Base-by-base conservation (phyloP, 2,797 vertebrate genomes). In the Gallinago stenura region DNA sequence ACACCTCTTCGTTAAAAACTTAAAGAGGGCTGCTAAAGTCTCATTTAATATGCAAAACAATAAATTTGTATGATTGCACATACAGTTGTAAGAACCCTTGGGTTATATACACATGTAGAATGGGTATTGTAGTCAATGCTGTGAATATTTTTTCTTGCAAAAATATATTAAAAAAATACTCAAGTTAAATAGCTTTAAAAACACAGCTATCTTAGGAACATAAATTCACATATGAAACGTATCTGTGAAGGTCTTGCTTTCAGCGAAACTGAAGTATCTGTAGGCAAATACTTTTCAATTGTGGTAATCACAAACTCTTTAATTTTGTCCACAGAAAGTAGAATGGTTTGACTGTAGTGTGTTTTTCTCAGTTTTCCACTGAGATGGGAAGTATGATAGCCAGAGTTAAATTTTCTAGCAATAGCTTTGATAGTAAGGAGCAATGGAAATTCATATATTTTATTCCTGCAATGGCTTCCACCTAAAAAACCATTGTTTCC, bases 31-130 rank as follows among this genome's bases (percentile, higher is more conserved):
- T 83, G 50, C 24, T 86, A 51, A 64, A 72, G 35, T 82, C 64
- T 95, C 73, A 85, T 95, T 89, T 53, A 71, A 54, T 57, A 84
- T 58, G 75, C 71, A 95, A 96, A 96, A 2, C 22, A 90, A n/a
- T 43, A 31, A 15, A 94, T 90, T 60, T 82, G 66, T 89, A 48
- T 91, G 87, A 69, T 87, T 77, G 45, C 43, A 87, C 14, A 28
- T 35, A 35, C 6, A 30, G 10, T 9, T 80, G 39, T 61, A 64
- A 76, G 58, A 91, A 68, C 54, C 26, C 24, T 31, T 45, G 56
- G 9, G 28, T 80, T 77, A 64, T 51, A 50, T 12, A 50, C 30
- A 51, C 20, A 2, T 45, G 25, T 11, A 78, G 65, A 81, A 68
- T 33, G 33, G 35, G 4, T 75, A 30, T n/a, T 75, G 24, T 41